Evolutionary conservation across 2,888 invertebrate species (phyloP), one percentile per base, ranked within the genome.

Genomic region (Lordiphosa fenestrarum): DNA sequence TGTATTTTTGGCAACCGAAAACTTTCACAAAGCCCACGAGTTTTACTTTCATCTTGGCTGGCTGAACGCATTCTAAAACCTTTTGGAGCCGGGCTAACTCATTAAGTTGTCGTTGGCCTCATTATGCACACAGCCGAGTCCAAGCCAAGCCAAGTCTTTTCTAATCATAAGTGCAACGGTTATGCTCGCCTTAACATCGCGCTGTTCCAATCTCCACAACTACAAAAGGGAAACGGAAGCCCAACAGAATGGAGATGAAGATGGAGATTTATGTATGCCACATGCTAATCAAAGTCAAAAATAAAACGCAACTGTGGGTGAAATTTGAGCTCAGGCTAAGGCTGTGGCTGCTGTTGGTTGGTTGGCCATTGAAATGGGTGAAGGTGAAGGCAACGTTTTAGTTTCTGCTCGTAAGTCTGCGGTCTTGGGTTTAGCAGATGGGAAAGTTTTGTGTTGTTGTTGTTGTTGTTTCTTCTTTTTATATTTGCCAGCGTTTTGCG

Each of bases 91-190:
- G 53, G 41, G 57, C 54, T 46, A 62, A 61, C 82, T 78, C 84
- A 78, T 78, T 78, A 78, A 83, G 68, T 61, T 62, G 71, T 68
- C 65, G 81, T 73, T 77, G 84, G 74, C 78, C 84, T 62, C 74
- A 71, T 84, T 84, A 66, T 63, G 64, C 59, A 56, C 47, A 55
- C 44, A 58, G 61, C 56, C 15, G 49, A 55, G 53, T 37, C 44
- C 56, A 54, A 41, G 49, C 6, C 25, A 25, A 6, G 21, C 46
- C 58, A 51, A 63, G 54, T 62, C 74, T 67, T 53, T 50, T 68
- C 52, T 47, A 54, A 56, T 66, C 37, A 36, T 60, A 74, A 68
- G 63, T 82, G 75, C 84, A 78, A 39, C 44, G 39, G 84, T 84
- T 82, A 74, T 82, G 84, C 74, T 82, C 73, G 60, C 72, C 66